These are phyloP conservation scores for Brachymystax lenok DNA, from an alignment of 2,797 vertebrate genomes.

Conservation along the genomic window DNA sequence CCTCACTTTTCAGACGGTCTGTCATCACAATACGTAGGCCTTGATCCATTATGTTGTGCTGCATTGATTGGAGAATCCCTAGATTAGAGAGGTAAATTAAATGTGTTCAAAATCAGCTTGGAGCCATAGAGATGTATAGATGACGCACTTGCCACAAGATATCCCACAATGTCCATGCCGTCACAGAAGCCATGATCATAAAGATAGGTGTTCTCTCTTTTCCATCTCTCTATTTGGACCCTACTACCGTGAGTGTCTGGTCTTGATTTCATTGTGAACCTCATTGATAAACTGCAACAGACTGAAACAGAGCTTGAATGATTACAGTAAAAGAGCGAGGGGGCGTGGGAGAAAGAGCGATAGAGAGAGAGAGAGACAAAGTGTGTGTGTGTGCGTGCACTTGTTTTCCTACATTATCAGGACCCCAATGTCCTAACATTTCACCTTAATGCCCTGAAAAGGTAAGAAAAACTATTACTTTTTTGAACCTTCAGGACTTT, in stretches of 20 bases:
- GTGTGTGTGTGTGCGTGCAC: too few species aligned
- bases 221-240: neutral
- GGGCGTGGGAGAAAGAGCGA: too few species aligned
- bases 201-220: neutral
- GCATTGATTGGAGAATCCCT: constrained; percentile 51
- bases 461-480: too few species aligned
- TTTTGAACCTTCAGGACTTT: too few species aligned
- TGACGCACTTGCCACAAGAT: neutral
- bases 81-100: neutral
- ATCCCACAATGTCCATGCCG: neutral
- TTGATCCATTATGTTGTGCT: constrained; percentile 50
- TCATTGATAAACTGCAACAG: constrained; percentile 1
- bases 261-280: neutral
- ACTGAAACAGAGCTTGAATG: too few species aligned
- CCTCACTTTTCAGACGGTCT: constrained; percentile 45
- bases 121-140: neutral
- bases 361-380: too few species aligned
- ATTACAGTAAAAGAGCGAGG: too few species aligned
- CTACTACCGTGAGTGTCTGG: neutral
- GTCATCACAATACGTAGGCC: constrained; percentile 51
- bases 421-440: too few species aligned
- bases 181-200: neutral
- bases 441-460: too few species aligned
- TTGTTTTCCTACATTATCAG: too few species aligned
- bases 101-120: neutral